phyloP scores from a whole-genome alignment of 1,140 invertebrate species.

The Chrysoperla carnea region DNA sequence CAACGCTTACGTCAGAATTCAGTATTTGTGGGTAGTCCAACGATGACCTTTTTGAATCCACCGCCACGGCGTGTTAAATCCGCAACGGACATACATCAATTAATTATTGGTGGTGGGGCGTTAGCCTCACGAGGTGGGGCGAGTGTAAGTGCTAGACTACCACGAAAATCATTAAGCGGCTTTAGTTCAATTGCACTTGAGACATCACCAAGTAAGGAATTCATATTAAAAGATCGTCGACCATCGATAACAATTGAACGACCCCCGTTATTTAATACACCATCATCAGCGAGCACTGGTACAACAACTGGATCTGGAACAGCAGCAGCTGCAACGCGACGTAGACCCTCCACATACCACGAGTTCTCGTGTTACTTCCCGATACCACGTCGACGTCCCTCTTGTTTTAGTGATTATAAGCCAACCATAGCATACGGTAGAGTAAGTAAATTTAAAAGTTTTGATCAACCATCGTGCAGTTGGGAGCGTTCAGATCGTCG shows the following conservation, averaged over 20 bases:
- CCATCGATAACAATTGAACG: conserved; percentile 16
- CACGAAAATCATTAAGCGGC: background rate
- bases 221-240: conserved; percentile 7
- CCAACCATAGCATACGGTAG: conserved; percentile 1
- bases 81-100: conserved; percentile 63
- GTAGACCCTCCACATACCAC: conserved; percentile 1
- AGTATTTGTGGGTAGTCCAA: conserved; percentile 59
- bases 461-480: conserved; percentile 12
- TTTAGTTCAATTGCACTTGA: conserved; percentile 6
- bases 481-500: conserved; percentile 14
- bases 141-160: background rate
- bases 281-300: conserved; percentile 1
- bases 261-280: conserved; percentile 3
- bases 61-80: conserved; percentile 55
- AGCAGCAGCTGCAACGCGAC: conserved; percentile 1
- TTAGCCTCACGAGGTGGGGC: background rate
- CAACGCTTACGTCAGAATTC: conserved; percentile 53
- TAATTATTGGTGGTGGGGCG: conserved; percentile 32
- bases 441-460: conserved; percentile 18
- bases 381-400: conserved; percentile 11
- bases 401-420: conserved; percentile 13
- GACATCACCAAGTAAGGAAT: conserved; percentile 9
- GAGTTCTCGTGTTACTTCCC: conserved; percentile 7
- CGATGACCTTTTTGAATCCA: conserved; percentile 36
- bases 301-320: background rate